A percentile compares a stretch with the other conserved stretches of the same genome.
Conservation (phyloP, 2,888 invertebrate species). For the Dermolepida albohirtum region DNA sequence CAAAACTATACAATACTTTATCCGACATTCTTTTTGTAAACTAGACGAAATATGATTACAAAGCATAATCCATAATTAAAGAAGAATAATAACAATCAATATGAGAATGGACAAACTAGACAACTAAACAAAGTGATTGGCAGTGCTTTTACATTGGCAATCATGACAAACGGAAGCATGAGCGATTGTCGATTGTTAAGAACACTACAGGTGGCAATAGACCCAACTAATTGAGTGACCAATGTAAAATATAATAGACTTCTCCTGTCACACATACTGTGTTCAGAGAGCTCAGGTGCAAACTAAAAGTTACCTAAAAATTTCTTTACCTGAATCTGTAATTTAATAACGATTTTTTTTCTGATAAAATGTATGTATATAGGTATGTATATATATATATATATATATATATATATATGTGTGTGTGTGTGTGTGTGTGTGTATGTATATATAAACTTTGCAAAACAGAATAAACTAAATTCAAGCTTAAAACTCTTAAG, state of each 20-base stretch:
- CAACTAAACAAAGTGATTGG: conserved; percentile 51
- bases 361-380: too few species aligned
- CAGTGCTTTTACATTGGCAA: conserved; percentile 47
- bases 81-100: conserved; percentile 52
- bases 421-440: too few species aligned
- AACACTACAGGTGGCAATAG: conserved; percentile 57
- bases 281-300: conserved; percentile 5
- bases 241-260: conserved; percentile 48
- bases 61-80: conserved; percentile 50
- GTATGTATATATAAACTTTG: too few species aligned
- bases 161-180: conserved; percentile 59
- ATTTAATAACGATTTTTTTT: too few species aligned
- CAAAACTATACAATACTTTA: too few species aligned
- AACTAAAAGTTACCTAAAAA: background rate
- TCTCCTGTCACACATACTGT: conserved; percentile 27
- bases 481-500: too few species aligned
- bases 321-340: background rate
- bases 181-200: conserved; percentile 60
- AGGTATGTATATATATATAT: too few species aligned
- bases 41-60: conserved; percentile 40
- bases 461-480: too few species aligned
- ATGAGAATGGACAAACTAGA: conserved; percentile 50
- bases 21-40: too few species aligned
- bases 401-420: too few species aligned
- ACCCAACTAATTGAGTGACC: conserved; percentile 60